Evolutionary conservation across 2,113 vertebrate genomes (phyloP).

Genomic region (Setophaga coronata): DNA sequence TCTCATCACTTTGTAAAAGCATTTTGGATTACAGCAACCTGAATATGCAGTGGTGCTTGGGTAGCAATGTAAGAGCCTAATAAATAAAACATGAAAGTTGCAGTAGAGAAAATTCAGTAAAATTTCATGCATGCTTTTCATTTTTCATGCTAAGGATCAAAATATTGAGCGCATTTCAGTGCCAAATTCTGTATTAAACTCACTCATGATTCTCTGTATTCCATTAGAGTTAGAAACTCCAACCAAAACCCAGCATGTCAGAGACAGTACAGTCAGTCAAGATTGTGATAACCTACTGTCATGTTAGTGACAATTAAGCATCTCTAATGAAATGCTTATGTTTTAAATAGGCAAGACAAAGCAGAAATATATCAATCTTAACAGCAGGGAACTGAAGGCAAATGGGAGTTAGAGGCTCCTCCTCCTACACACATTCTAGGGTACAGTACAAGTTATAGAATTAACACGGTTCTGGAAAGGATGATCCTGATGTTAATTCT

Average conservation of each 20-base stretch:
- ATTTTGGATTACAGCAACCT: not conserved
- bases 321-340: not conserved
- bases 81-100: conserved; percentile 6
- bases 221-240: not conserved
- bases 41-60: not conserved
- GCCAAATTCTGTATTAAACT: not conserved
- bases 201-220: not conserved
- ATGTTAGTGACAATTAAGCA: not conserved
- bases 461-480: not conserved
- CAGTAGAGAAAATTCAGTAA: conserved; percentile 10
- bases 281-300: not conserved
- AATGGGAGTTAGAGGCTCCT: not conserved
- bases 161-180: not conserved
- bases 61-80: not conserved
- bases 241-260: not conserved
- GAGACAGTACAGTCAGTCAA: not conserved
- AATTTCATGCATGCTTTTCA: conserved; percentile 6
- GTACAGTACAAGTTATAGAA: not conserved
- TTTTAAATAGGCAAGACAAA: not conserved
- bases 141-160: conserved; percentile 16
- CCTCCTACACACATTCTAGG: not conserved
- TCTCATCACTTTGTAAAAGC: not conserved
- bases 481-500: not conserved
- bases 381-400: not conserved
- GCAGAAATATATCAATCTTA: not conserved